Evolutionary conservation across 2,888 invertebrate species (phyloP), one percentile per base, ranked within the genome.

Genomic region (Chrysolina haemoptera): DNA sequence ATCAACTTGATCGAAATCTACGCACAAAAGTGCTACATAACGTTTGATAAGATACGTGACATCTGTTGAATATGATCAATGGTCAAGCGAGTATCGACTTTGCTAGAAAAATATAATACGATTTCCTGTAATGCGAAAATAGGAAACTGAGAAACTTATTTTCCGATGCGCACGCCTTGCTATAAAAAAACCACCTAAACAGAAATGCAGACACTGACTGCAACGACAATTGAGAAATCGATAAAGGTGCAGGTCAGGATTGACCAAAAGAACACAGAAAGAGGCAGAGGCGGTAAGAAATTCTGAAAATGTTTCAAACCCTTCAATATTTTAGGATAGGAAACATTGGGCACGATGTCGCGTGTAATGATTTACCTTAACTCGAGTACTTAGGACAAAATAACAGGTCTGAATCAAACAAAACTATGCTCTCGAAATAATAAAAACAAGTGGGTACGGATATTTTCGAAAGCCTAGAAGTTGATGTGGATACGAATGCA

Each of bases 211-310:
- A 80, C 82, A 78, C 70, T 63, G 77, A 81, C 78, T 81, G 82
- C 81, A 81, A 80, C 79, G 79, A 78, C 81, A 80, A 79, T 80
- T 78, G 78, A 79, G 80, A 79, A 84, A 84, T 83, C 84, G 81
- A 84, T 84, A 84, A 83, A 84, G 82, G 80, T 82, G 83, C 84
- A 84, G 84, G 84, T 83, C 84, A 84, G 83, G 83, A 83, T 79
- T 82, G 76, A 76, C 71, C 72, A 62, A 69, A 76, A 70, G 50
- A 71, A 18, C 27, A 14, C 18, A 20, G 16, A 67, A 27, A 27
- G n/a, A 8, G 41, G 41, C 35, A 27, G 9, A n/a, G 16, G 27
- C n/a, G 27, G 35, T 64, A 20, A 27, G 27, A 27, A 59, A 59
- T 22, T 27, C 1, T 22, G 59, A 59, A 59, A 8, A 20, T 18